Evolutionary conservation across 2,797 vertebrate species (phyloP).

Genomic region (Chaenodraco wilsoni): DNA sequence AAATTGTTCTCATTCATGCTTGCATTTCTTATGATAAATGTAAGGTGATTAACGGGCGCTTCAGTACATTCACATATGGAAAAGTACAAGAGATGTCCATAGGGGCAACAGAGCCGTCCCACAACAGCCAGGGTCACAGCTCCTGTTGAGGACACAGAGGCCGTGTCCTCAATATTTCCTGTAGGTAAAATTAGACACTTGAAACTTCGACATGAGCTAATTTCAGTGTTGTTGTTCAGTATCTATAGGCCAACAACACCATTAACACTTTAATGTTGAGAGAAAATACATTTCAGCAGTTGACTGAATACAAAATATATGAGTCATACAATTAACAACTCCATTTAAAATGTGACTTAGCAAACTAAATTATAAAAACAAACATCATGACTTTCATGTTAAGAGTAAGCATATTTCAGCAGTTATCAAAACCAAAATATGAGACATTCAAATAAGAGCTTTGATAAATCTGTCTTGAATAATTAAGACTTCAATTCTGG

Average conservation of each 20-base stretch:
- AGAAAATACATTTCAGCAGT: not conserved
- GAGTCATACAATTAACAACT: not conserved
- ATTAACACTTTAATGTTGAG: not conserved
- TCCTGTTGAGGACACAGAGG: not conserved
- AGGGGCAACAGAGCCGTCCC: not conserved
- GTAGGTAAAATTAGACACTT: not conserved
- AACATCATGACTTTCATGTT: no score
- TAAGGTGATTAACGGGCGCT: not conserved
- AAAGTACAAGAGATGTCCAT: not conserved
- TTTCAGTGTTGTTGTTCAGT: not conserved
- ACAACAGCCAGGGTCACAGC: not conserved
- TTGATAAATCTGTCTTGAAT: not conserved
- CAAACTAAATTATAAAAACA: no score
- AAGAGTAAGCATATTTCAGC: no score
- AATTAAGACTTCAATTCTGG: not conserved
- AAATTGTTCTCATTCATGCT: no score
- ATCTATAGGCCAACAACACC: not conserved
- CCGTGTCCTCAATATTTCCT: not conserved
- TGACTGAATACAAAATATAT: not conserved
- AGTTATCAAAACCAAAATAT: no score
- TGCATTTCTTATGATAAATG: not conserved
- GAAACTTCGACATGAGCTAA: not conserved
- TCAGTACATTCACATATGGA: not conserved
- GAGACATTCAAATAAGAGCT: not conserved
- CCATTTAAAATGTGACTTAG: no score